phyloP scores from a whole-genome alignment of 1,140 invertebrate genomes.

The Zaprionus ghesquierei region DNA sequence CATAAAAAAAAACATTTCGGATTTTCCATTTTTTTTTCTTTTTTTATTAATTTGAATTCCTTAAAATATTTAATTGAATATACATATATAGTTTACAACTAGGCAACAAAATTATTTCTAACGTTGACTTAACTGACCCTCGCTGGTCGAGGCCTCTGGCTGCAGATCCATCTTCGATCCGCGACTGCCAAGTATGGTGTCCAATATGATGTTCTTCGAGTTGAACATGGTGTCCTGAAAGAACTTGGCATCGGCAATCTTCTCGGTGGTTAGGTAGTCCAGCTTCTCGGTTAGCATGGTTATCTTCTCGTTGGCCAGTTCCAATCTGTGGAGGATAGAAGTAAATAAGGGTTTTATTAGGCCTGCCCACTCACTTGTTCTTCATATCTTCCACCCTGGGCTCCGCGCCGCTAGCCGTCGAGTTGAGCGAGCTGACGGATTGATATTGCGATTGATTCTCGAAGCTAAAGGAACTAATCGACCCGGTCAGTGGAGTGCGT shows the following conservation, averaged over 20 bases:
- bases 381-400: conserved; percentile 56
- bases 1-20: conserved; percentile 1
- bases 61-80: background rate
- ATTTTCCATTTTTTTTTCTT: background rate
- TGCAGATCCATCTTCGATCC: background rate
- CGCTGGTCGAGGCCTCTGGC: conserved; percentile 1
- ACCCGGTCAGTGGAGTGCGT: conserved; percentile 53
- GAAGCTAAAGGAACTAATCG: conserved; percentile 69
- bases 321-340: conserved; percentile 45
- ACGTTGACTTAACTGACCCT: background rate
- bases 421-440: conserved; percentile 36
- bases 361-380: conserved; percentile 51
- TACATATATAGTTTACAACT: conserved; percentile 9
- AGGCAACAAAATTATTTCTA: conserved; percentile 1
- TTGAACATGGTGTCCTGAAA: conserved; percentile 69
- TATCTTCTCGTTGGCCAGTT: conserved; percentile 75
- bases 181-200: conserved; percentile 50
- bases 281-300: conserved; percentile 67
- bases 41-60: background rate
- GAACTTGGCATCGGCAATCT: conserved; percentile 64
- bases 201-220: conserved; percentile 67
- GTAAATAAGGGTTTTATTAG: background rate
- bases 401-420: conserved; percentile 3
- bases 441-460: conserved; percentile 61
- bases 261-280: conserved; percentile 58